Conservation (phyloP, 2,797 vertebrate species). For the Schizopygopsis malacanthus region DNA sequence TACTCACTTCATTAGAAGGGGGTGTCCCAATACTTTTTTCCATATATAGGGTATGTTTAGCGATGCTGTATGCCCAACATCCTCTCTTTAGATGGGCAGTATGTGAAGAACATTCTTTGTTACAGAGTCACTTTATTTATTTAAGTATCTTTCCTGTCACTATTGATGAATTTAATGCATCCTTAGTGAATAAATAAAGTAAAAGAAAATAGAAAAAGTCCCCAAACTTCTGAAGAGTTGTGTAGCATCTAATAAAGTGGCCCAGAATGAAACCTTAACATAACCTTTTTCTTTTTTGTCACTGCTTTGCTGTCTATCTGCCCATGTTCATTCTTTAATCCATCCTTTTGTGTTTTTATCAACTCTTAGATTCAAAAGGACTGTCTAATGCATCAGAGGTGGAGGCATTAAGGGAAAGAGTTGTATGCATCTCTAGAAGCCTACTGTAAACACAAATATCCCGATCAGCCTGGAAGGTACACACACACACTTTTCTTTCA, state of each 20-base stretch:
- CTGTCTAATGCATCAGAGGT: constrained; percentile 85
- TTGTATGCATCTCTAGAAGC: constrained; percentile 87
- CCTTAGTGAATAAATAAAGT: too few species aligned
- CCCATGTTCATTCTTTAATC: background rate
- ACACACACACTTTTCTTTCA: background rate
- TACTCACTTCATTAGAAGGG: too few species aligned
- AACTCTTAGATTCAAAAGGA: constrained; percentile 83
- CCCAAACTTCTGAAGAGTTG: background rate
- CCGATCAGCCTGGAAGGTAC: constrained; percentile 87
- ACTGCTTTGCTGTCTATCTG: background rate
- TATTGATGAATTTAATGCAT: too few species aligned
- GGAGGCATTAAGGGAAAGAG: constrained; percentile 85
- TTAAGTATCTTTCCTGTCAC: too few species aligned
- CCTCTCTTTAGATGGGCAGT: constrained; percentile 9
- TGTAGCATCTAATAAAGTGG: background rate
- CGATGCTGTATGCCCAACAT: background rate
- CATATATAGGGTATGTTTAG: background rate
- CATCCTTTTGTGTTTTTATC: background rate
- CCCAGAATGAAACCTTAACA: background rate
- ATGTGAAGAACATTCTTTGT: background rate
- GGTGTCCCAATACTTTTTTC: too few species aligned
- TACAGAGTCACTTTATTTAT: background rate
- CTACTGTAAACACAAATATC: constrained; percentile 90
- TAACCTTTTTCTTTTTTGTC: background rate
- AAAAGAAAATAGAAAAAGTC: too few species aligned